Evolutionary conservation across 2,888 invertebrate genomes (phyloP).

Genomic region (Machimus atricapillus): DNA sequence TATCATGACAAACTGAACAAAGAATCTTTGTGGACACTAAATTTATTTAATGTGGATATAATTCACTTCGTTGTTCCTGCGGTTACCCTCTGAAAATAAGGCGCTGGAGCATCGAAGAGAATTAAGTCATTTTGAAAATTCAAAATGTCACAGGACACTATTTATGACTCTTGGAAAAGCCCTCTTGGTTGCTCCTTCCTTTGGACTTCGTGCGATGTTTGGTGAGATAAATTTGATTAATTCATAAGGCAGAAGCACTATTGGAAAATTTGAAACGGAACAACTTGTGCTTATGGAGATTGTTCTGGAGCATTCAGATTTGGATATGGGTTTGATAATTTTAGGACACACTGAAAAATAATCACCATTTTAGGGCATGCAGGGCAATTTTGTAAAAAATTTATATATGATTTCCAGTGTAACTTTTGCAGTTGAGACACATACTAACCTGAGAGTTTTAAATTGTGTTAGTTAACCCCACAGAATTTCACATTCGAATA

Average conservation of each 20-base stretch:
- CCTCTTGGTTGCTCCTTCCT: background rate
- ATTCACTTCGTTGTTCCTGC: background rate
- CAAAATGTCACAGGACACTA: background rate
- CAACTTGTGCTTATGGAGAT: background rate
- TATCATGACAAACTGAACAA: background rate
- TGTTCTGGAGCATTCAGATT: background rate
- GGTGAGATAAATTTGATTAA: background rate
- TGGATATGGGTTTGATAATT: background rate
- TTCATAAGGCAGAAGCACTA: background rate
- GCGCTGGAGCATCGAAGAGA: background rate
- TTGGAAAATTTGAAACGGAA: background rate
- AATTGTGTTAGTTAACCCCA: too few species aligned
- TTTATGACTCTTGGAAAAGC: background rate
- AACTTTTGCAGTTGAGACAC: background rate
- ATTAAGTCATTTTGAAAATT: background rate
- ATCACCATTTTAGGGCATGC: background rate
- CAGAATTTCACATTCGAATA: too few species aligned
- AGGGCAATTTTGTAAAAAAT: background rate
- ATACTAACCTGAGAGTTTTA: background rate
- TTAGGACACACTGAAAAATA: background rate
- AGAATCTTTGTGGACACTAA: background rate
- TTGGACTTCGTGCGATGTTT: background rate
- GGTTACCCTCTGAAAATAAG: background rate
- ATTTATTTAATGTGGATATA: background rate
- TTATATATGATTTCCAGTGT: background rate